Evolutionary conservation across 2,888 invertebrate species (phyloP).

Genomic region (Pollenia griseotomentosa): DNA sequence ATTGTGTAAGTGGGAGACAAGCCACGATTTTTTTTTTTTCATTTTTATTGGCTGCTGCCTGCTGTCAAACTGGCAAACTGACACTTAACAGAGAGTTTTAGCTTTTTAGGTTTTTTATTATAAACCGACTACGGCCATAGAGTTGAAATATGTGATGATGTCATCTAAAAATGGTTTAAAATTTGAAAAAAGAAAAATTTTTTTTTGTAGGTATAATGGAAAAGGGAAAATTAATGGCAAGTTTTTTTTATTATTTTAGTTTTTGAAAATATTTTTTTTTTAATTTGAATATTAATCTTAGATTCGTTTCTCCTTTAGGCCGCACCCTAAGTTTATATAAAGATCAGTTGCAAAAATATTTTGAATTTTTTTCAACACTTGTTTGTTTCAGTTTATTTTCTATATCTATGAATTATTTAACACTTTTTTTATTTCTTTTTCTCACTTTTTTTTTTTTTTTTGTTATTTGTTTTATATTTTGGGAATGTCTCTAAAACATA

Average conservation of each 20-base stretch:
- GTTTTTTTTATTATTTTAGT: too few relatives aligned
- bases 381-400: slow-evolving; percentile 28
- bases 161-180: slow-evolving; percentile 57
- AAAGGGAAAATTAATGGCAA: too few relatives aligned
- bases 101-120: not conserved
- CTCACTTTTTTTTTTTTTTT: slow-evolving; percentile 18
- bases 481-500: too few relatives aligned
- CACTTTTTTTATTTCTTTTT: slow-evolving; percentile 31
- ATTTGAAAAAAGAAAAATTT: slow-evolving; percentile 22
- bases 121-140: not conserved
- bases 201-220: slow-evolving; percentile 2
- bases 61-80: not conserved
- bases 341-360: slow-evolving; percentile 32
- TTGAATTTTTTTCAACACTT: slow-evolving; percentile 36
- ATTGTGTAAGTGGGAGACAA: slow-evolving; percentile 8
- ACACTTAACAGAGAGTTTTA: not conserved
- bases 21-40: not conserved
- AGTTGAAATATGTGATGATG: slow-evolving; percentile 62
- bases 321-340: slow-evolving; percentile 46
- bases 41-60: slow-evolving; percentile 22
- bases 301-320: not conserved
- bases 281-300: too few relatives aligned
- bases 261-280: not conserved
- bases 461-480: too few relatives aligned
- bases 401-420: slow-evolving; percentile 3